Evolutionary conservation across 2,888 invertebrate species (phyloP), one percentile per base, ranked within the genome.

Genomic region (Andrena trimmerana): DNA sequence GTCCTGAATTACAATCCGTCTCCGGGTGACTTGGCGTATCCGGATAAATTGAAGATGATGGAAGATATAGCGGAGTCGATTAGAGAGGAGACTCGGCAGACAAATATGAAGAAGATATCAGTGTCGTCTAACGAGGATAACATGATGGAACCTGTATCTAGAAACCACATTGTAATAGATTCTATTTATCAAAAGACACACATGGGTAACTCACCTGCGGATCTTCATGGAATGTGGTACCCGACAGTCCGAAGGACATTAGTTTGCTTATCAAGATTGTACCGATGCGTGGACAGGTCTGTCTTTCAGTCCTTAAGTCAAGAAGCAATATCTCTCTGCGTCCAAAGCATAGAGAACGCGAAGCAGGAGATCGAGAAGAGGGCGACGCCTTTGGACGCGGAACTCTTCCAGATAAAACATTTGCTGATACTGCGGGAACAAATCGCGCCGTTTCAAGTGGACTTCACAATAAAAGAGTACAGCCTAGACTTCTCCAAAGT

Each of bases 181-280:
- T 90, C 93, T 10, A 87, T 93, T 48, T 90, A 92, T 50, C 92
- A 93, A 20, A 91, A 90, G 76, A 86, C 79, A 90, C 95, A 16
- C n/a, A 90, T 92, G 84, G 89, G 94, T 93, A 97, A 97, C 92
- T 98, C 98, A 0, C 98, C 99, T 0, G 98, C 99, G 0, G 99
- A 99, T 95, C 95, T 99, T 48, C 99, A 99, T 94, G 99, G 99
- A 33, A 99, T 99, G 99, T 99, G 99, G 99, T 99, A 99, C 94
- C 99, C 99, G 0, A 99, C 98, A 0, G 99, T 99, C 0, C 95
- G 99, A 24, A 95, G 99, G 62, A 99, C 99, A 0, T 94, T 99
- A 24, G 98, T 99, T 27, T 99, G 99, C 84, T 95, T 99, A 3
- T 99, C 99, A 0, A 97, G 99, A 81, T 95, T 99, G 0, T 97